Evolutionary conservation across 2,113 vertebrate species (phyloP).

Genomic region (Arenaria interpres): DNA sequence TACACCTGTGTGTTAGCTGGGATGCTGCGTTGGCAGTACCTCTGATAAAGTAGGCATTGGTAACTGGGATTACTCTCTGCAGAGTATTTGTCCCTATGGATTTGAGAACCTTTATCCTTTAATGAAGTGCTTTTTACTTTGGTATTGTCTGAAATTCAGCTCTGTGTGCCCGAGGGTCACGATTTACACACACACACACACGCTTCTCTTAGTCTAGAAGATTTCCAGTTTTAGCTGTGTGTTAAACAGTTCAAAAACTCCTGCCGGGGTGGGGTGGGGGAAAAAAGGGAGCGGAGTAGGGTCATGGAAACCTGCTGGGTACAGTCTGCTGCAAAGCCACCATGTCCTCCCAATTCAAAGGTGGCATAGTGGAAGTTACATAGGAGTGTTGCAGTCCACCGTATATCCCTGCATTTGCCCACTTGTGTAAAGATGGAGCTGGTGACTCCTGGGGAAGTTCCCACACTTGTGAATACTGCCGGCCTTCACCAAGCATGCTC

Average conservation of each 20-base stretch:
- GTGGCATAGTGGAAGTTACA: background rate
- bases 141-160: background rate
- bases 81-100: background rate
- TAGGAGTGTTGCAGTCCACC: background rate
- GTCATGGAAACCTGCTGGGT: background rate
- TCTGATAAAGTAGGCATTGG: background rate
- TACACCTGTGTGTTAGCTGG: background rate
- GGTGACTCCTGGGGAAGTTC: background rate
- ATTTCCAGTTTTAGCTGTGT: background rate
- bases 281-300: background rate
- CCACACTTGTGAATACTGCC: background rate
- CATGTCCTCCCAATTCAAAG: fast-evolving
- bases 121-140: background rate
- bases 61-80: background rate
- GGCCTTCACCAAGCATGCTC: slow-evolving; percentile 17
- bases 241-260: background rate
- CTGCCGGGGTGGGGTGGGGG: background rate
- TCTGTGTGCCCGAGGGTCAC: background rate
- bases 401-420: background rate
- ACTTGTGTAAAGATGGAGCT: background rate
- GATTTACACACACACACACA: background rate
- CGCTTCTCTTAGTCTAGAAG: background rate
- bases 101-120: background rate
- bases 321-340: background rate
- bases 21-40: background rate